Conservation (phyloP, 2,888 invertebrate genomes). For the Sinohyriopsis cumingii region DNA sequence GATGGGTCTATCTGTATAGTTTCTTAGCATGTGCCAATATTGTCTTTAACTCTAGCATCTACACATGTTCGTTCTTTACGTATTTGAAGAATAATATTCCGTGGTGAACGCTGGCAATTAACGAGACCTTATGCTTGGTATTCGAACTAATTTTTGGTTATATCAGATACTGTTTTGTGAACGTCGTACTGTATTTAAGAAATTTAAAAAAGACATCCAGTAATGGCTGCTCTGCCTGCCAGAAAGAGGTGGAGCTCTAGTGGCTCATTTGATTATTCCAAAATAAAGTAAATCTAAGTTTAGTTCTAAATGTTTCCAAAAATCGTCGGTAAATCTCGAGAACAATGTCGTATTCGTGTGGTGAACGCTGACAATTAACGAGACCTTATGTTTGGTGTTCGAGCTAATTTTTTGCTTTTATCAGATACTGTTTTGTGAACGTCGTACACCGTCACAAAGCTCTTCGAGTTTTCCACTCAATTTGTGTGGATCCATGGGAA, state of each 20-base stretch:
- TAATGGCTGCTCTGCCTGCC: constrained; percentile 81
- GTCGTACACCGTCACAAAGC: constrained; percentile 87
- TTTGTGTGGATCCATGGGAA: constrained; percentile 79
- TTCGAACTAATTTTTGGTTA: constrained; percentile 67
- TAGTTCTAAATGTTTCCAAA: constrained; percentile 76
- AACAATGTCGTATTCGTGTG: constrained; percentile 79
- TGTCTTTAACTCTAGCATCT: constrained; percentile 83
- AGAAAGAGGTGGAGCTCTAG: constrained; percentile 85
- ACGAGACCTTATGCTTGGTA: constrained; percentile 3
- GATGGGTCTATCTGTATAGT: constrained; percentile 77
- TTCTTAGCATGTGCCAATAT: constrained; percentile 91
- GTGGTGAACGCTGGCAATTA: constrained; percentile 16
- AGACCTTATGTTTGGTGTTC: constrained; percentile 4
- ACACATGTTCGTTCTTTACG: constrained; percentile 83
- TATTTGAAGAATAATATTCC: constrained; percentile 84
- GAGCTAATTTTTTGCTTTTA: constrained; percentile 39
- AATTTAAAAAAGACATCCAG: constrained; percentile 76
- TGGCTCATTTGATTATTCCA: constrained; percentile 90
- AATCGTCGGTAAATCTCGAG: constrained; percentile 77
- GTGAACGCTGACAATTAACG: constrained; percentile 8
- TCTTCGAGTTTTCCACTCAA: constrained; percentile 77
- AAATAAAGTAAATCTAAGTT: constrained; percentile 85
- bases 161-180: constrained; percentile 12
- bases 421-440: constrained; percentile 85
- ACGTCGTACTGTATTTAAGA: too few species aligned